phyloP scores from a whole-genome alignment of 2,888 invertebrate species.

The Allophyes oxyacanthae region DNA sequence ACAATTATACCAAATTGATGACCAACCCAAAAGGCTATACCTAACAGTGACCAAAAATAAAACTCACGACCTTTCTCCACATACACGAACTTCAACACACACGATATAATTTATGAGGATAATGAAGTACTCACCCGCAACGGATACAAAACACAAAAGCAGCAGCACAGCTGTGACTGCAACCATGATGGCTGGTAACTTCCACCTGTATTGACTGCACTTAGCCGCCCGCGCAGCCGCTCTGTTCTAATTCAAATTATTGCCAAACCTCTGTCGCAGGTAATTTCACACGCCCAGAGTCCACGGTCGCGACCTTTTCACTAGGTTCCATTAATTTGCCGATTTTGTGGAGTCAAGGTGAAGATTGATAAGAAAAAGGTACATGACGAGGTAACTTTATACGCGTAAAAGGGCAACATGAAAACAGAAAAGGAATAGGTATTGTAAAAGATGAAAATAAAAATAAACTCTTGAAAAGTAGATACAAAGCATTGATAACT shows the following conservation, averaged over 20 bases:
- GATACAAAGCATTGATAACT: too few relatives aligned
- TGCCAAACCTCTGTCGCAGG: conserved; percentile 68
- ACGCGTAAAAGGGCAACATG: too few relatives aligned
- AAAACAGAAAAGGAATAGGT: too few relatives aligned
- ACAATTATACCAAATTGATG: too few relatives aligned
- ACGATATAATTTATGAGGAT: too few relatives aligned
- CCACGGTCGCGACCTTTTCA: conserved; percentile 79
- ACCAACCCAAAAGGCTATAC: too few relatives aligned
- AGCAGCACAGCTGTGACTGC: conserved; percentile 54
- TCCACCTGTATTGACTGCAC: conserved; percentile 51
- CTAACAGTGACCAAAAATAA: too few relatives aligned
- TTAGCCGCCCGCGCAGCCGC: conserved; percentile 50
- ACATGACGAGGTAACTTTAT: conserved; percentile 33
- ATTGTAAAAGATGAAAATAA: too few relatives aligned
- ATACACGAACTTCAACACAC: not conserved
- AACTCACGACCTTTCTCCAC: not conserved
- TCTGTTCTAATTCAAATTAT: conserved; percentile 68
- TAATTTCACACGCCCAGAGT: conserved; percentile 78
- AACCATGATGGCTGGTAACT: conserved; percentile 54
- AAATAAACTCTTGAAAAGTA: too few relatives aligned
- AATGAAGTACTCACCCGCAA: conserved; percentile 47
- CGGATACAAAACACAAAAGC: conserved; percentile 47
- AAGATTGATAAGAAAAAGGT: conserved; percentile 25
- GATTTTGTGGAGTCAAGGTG: conserved; percentile 47
- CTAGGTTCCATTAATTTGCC: conserved; percentile 38